These are phyloP conservation scores for Temnothorax rugatulus DNA, from an alignment of 2,888 invertebrate species.

Conservation along the genomic window DNA sequence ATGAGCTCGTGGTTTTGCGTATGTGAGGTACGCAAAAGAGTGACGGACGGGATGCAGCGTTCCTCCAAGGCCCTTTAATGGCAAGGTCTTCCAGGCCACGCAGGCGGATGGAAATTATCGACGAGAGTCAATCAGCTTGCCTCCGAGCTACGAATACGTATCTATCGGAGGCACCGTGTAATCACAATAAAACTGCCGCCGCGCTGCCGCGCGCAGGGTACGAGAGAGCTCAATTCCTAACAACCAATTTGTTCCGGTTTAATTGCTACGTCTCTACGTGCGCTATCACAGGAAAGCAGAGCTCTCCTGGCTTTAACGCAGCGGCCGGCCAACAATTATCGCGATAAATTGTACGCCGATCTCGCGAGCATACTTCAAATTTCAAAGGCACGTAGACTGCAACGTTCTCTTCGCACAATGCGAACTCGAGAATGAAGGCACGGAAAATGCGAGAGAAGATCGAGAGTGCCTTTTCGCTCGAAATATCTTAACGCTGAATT, in stretches of 20 bases:
- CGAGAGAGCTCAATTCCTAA: constrained; percentile 58
- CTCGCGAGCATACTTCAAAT: constrained; percentile 51
- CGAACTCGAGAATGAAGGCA: constrained; percentile 5
- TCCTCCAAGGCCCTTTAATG: constrained; percentile 47
- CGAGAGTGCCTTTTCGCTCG: neutral
- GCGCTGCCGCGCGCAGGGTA: constrained; percentile 51
- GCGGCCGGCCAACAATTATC: constrained; percentile 49
- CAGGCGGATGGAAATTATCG: constrained; percentile 64
- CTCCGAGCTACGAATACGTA: constrained; percentile 67
- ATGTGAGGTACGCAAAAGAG: constrained; percentile 40
- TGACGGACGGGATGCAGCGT: constrained; percentile 48
- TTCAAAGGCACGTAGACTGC: constrained; percentile 32
- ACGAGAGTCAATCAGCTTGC: constrained; percentile 64
- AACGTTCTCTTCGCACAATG: constrained; percentile 23
- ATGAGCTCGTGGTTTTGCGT: constrained; percentile 45
- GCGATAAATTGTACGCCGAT: constrained; percentile 36
- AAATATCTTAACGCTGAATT: neutral
- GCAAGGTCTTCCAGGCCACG: constrained; percentile 55
- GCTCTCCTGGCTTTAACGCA: constrained; percentile 49
- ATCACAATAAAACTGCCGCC: constrained; percentile 74
- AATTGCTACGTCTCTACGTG: constrained; percentile 64
- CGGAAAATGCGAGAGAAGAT: constrained; percentile 23
- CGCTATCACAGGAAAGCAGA: constrained; percentile 51
- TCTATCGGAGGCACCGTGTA: constrained; percentile 71
- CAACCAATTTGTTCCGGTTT: constrained; percentile 70